Evolutionary conservation across 1,140 invertebrate species (phyloP), one percentile per base, ranked within the genome.

Genomic region (Zaprionus ornatus): DNA sequence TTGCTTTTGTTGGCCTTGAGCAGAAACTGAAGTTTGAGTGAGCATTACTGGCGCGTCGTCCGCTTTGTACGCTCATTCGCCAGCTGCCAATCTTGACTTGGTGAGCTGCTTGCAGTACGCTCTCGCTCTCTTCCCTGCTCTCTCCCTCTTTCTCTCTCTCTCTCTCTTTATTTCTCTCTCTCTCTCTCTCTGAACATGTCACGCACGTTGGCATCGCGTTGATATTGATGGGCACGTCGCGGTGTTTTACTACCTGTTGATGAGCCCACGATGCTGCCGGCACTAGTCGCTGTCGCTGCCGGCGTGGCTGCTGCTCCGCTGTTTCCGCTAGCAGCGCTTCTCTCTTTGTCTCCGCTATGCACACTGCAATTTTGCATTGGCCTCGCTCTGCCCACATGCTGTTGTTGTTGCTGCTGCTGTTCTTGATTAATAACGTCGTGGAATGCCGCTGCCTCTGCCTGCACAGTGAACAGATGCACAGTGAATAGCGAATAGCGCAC

Each of bases 181-280:
- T 63, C 48, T 54, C 23, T 32, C n/a, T 52, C 63, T 32, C 52
- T 42, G 76, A 74, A 66, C 80, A 76, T 70, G 74, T 86, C 79
- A 84, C 87, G 83, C 88, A 88, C 80, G 77, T 68, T 62, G 79
- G 64, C 65, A 77, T 70, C 71, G 70, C 65, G 48, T 77, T 78
- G 50, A 73, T 68, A 77, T 56, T 72, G 40, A 80, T 71, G 88
- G 60, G 90, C 88, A 91, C 88, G 84, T 91, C 85, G 78, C 74
- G 71, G 64, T 79, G 69, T 78, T 91, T 85, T 88, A 91, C 88
- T 91, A 91, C 88, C 88, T 91, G 90, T 91, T 91, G 88, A 85
- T 91, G 81, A 80, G 82, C 86, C 74, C 82, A 79, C 77, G 74
- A 74, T 75, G 73, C 67, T 72, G 79, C 32, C 2, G 50, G 66